Evolutionary conservation across 2,113 vertebrate genomes (phyloP), one percentile per base, ranked within the genome.

Genomic region (Microcebus tavaratra): DNA sequence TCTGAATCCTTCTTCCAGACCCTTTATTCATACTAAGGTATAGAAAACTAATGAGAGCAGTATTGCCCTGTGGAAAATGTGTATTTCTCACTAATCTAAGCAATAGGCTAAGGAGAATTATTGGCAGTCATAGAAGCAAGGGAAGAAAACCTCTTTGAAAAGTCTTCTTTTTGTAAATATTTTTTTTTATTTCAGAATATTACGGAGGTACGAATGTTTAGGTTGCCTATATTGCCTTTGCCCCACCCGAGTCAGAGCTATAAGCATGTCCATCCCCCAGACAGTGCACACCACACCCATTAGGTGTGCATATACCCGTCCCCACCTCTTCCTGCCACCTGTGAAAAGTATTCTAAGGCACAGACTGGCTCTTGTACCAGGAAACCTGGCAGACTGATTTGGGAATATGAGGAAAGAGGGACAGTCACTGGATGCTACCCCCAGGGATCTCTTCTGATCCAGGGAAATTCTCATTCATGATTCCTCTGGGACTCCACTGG

Each of bases 21-120:
- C 23, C 31, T 90, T 96, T 21, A 23, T 84, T 95, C 70, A 45
- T 63, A 82, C 17, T 50, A 85, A 85, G 34, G 31, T 75, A 76
- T 42, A 79, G 50, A 91, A 61, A 88, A 94, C 61, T 68, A 94
- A 79, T 63, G 79, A 80, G 93, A 95, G 42, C n/a, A 31, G 17
- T 25, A 61, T 79, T 96, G 65, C 8, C 50, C 82, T 92, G 6
- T 21, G 67, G 55, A 73, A 25, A 85, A 78, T 86, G 68, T 91
- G 21, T 88, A 86, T 94, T 83, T 86, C 27, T 94, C 65, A 65
- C n/a, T 63, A n/a, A 88, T 79, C 18, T 88, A 94, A 94, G 25
- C 21, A 84, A 92, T 61, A 95, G 72, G 29, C 53, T 83, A 59
- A 79, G 48, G 36, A 80, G 55, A 85, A 65, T n/a, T 88, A 70